Conservation (phyloP, 2,113 vertebrate species). For the Periophthalmus modestus region DNA sequence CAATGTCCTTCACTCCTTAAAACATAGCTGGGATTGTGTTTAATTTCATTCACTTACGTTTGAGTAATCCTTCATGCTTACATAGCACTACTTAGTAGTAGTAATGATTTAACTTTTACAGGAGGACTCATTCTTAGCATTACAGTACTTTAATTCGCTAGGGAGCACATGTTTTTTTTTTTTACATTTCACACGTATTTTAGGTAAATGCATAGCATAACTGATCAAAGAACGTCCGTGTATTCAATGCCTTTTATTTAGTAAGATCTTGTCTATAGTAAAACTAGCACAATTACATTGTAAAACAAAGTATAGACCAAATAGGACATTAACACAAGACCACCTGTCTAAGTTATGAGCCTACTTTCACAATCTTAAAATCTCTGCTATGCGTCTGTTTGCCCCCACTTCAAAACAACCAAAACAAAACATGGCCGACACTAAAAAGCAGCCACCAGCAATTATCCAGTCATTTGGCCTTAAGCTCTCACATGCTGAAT, state of each 20-base stretch:
- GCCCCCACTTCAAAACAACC: constrained; percentile 53
- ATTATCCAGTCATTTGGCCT: constrained; percentile 68
- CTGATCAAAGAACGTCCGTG: not conserved
- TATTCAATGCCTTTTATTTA: not conserved
- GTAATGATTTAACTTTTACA: not conserved
- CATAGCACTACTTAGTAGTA: too few species aligned
- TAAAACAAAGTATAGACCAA: not conserved
- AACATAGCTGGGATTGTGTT: not conserved
- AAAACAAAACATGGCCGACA: constrained; percentile 60
- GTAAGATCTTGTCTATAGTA: not conserved
- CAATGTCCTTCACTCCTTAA: not conserved
- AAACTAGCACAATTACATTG: not conserved
- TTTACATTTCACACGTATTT: not conserved
- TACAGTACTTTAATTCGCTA: not conserved
- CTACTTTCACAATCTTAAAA: constrained; percentile 28
- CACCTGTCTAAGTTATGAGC: constrained; percentile 13
- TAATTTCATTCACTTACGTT: too few species aligned
- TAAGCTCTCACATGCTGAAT: constrained; percentile 67
- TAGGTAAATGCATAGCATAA: too few species aligned
- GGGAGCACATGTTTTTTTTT: not conserved
- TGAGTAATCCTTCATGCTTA: not conserved
- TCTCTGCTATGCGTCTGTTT: constrained; percentile 33
- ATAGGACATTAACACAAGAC: not conserved
- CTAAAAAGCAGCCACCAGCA: constrained; percentile 63
- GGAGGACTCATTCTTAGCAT: not conserved